Evolutionary conservation across 1,140 invertebrate species (phyloP).

Genomic region (Rhynchophorus ferrugineus): DNA sequence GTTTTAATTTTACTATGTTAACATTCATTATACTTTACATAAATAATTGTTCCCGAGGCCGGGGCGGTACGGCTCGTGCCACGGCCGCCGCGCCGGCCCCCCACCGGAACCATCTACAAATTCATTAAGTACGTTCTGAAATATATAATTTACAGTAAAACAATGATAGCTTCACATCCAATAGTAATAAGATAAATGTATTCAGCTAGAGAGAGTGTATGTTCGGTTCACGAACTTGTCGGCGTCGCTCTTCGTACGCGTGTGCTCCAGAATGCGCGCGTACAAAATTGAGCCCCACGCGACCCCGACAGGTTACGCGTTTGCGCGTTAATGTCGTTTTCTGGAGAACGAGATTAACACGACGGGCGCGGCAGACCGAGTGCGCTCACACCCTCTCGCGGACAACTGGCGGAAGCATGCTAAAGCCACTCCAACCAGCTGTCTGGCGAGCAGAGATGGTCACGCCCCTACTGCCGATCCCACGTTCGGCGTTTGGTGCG

Average conservation of each 20-base stretch:
- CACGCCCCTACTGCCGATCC: no score
- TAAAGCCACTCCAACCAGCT: no score
- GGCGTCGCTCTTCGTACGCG: conserved; percentile 24
- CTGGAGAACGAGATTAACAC: conserved; percentile 34
- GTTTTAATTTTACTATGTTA: conserved; percentile 16
- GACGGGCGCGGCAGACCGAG: neutral
- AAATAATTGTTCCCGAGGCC: conserved; percentile 2
- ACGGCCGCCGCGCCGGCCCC: neutral
- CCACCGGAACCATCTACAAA: neutral
- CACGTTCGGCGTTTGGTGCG: no score
- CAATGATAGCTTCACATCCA: conserved; percentile 10
- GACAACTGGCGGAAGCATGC: neutral
- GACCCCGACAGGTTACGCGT: conserved; percentile 33
- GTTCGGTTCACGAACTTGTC: conserved; percentile 24
- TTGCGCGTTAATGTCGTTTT: conserved; percentile 33
- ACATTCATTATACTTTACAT: conserved; percentile 24
- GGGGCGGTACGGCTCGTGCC: neutral
- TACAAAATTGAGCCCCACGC: conserved; percentile 40
- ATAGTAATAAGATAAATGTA: conserved; percentile 2
- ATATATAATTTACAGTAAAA: conserved; percentile 12
- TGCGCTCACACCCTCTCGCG: neutral
- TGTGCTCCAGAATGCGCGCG: conserved; percentile 34
- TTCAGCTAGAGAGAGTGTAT: neutral
- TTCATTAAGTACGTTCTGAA: neutral
- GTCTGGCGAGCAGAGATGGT: no score